phyloP scores from a whole-genome alignment of 2,888 invertebrate species.

The Drosophila buzzatii region DNA sequence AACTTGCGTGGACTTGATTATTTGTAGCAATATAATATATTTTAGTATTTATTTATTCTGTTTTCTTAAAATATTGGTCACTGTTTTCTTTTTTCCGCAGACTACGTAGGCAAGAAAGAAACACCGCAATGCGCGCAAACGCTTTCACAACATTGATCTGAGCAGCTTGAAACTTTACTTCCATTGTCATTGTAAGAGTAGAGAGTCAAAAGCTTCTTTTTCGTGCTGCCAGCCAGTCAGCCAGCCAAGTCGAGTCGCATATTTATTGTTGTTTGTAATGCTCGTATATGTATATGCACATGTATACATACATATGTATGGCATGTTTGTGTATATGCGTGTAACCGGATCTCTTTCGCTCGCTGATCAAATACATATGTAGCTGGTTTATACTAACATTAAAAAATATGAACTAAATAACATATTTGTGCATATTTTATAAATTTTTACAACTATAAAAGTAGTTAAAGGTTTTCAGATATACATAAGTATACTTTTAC shows the following conservation, averaged over 20 bases:
- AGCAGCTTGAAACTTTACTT: conserved; percentile 45
- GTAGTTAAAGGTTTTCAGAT: no score
- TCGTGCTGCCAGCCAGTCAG: conserved; percentile 8
- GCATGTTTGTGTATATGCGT: conserved; percentile 28
- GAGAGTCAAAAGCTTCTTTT: conserved; percentile 34
- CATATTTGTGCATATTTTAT: background rate
- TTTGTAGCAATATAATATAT: background rate
- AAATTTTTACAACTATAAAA: no score
- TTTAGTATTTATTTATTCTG: background rate
- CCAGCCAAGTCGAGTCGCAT: conserved; percentile 20
- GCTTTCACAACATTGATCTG: conserved; percentile 62
- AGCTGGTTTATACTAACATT: conserved; percentile 25
- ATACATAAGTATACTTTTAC: no score
- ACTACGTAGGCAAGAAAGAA: conserved; percentile 28
- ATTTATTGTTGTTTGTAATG: conserved; percentile 21
- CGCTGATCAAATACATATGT: conserved; percentile 25
- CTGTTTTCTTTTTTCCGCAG: conserved; percentile 44
- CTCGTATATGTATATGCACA: background rate
- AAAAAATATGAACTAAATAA: background rate
- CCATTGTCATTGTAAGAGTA: conserved; percentile 50
- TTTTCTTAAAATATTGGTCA: conserved; percentile 28
- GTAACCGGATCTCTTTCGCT: conserved; percentile 60
- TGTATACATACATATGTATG: background rate
- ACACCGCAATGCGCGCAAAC: conserved; percentile 49
- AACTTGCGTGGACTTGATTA: background rate